Evolutionary conservation across 37 sponge, comb jelly and placozoan genomes (phyloP), one percentile per base, ranked within the genome.

Genomic region (Hexactinellida sp.): DNA sequence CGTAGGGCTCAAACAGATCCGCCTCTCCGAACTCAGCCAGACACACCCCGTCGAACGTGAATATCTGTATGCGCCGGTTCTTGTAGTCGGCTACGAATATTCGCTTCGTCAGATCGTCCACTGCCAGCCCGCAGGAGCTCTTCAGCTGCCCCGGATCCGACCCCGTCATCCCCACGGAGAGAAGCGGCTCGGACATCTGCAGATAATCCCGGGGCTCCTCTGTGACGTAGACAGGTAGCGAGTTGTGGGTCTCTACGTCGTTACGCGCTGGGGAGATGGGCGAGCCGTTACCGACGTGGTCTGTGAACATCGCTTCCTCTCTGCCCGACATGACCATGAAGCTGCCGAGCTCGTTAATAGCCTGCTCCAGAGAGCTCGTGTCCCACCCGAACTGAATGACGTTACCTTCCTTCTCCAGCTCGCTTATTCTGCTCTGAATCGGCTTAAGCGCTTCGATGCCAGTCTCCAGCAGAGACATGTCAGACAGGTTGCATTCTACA

Each of bases 301-400:
- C 76, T 7, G 5, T 23, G 28, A 63, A n/a, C 34, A 63, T 3
- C 34, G 3, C 76, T 25, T 63, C 76, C 30, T 63, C 76, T 10
- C 30, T 10, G 1, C 76, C 76, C 3, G 76, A 63, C 30, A 63
- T 63, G 25, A 63, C 30, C 21, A 63, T n/a, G 30, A 63, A 63
- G 30, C 76, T 63, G 5, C 76, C 76, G 3, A 63, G 76, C 76
- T 63, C 76, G 34, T 63, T 63, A 23, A 63, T 63, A n/a, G 76
- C 76, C 13, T 63, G 76, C 76, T 63, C 76, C 5, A 63, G 76
- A 3, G 76, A 3, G 5, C 32, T 32, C 32, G 76, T 63, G 76
- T 63, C 76, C 76, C 76, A 63, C 3, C 76, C 76, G 76, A 63
- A 63, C 76, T 63, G 76, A n/a, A 63, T 63, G 3, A 63, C 76